Evolutionary conservation across 2,113 vertebrate species (phyloP).

Genomic region (Brachyistius frenatus): DNA sequence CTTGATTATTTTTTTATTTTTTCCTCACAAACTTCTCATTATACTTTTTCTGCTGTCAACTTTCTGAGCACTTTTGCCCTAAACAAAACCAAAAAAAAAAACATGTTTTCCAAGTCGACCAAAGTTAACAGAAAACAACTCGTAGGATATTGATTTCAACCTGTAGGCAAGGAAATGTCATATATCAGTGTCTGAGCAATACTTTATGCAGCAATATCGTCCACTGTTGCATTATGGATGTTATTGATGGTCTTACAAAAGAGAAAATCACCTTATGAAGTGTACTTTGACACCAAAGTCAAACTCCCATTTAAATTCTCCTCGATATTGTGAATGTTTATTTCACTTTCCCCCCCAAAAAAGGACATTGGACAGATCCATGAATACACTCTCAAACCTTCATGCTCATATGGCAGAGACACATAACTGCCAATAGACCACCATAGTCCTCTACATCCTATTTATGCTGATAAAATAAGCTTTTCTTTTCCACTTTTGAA

Average conservation of each 20-base stretch:
- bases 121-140: neutral
- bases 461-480: too few relatives aligned
- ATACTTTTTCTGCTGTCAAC: constrained; percentile 31
- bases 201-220: neutral
- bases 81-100: constrained; percentile 32
- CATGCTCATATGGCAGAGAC: too few relatives aligned
- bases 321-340: too few relatives aligned
- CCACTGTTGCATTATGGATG: constrained; percentile 3
- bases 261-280: neutral
- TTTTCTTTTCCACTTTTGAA: too few relatives aligned
- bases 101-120: neutral
- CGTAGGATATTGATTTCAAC: constrained; percentile 10
- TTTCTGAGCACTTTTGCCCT: constrained; percentile 16
- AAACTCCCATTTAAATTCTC: neutral
- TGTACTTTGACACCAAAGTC: neutral
- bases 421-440: too few relatives aligned
- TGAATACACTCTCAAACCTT: too few relatives aligned
- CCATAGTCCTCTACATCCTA: too few relatives aligned
- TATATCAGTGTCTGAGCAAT: neutral
- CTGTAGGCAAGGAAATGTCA: neutral
- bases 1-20: constrained; percentile 40
- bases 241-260: neutral
- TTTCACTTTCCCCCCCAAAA: too few relatives aligned
- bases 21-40: constrained; percentile 22
- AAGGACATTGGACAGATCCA: too few relatives aligned